Base-by-base conservation (phyloP, 2,113 vertebrate genomes). In the Vulpes ferrilata region DNA sequence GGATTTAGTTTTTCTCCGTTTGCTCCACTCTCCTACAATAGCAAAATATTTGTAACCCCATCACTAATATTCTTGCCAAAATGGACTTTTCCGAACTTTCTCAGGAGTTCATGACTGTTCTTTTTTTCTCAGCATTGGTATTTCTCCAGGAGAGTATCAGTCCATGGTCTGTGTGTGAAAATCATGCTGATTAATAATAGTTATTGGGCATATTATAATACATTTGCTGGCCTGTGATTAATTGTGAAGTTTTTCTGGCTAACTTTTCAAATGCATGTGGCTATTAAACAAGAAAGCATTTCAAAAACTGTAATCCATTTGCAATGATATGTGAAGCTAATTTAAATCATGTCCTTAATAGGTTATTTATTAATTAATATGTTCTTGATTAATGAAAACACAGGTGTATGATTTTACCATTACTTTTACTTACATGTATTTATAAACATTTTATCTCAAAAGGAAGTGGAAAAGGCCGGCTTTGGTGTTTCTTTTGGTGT, bases 1-100 rank as follows among this genome's bases (percentile, higher is more conserved):
- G 88, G 88, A 93, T 82, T 96, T 88, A 55, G 62, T 87, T 96
- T 97, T 97, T 95, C 86, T 97, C 84, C 22, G 19, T 84, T 97
- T 89, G 86, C 19, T 59, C 89, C 32, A 91, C 65, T 96, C 96
- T 92, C 35, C 53, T 95, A 92, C 59, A 88, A 55, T 82, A 91
- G 32, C 83, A 94, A 97, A 93, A 84, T 92, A 90, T 84, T 85
- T 92, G 69, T 82, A 95, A 95, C 81, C 4, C 76, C 62, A 78
- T 81, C 71, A 81, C n/a, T 73, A 35, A 51, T 25, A 79, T 76
- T 43, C 57, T 97, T 38, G 96, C 95, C 96, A 94, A 96, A 87
- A 79, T 60, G 88, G 84, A 88, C 83, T 93, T 94, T 95, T 93
- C 90, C 20, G 59, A 86, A 96, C 95, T 87, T 93, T 93, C 59